Evolutionary conservation across 2,888 invertebrate genomes (phyloP), one percentile per base, ranked within the genome.

Genomic region (Dryococelus australis): DNA sequence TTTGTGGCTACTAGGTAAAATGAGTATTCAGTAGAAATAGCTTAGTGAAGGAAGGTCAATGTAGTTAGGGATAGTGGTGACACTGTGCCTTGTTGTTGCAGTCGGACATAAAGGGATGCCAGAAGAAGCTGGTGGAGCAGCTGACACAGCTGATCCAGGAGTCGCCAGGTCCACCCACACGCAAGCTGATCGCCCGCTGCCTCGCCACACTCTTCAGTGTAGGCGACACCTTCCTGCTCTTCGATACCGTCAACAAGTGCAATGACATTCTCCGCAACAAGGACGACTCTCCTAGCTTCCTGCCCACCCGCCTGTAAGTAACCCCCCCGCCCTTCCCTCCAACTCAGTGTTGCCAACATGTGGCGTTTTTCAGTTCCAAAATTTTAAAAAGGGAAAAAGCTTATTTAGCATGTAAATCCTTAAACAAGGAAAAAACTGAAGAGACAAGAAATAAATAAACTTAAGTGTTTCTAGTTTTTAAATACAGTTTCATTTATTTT

Each of bases 221-320:
- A 26, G 99, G 99, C 0, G 99, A 99, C 92, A 98, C 99, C 78
- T 99, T 99, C 92, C 94, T 98, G 88, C 95, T 99, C 83, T 99
- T 99, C 92, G 98, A 99, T 90, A 98, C 99, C 4, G 98, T 99
- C 87, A 99, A 99, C 93, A 97, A 97, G 90, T 99, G 99, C 93
- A 99, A 99, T 93, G 99, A 99, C 91, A 97, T 99, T 90, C 94
- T 99, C 87, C 98, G 97, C 93, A 98, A 97, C 90, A 99, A 98
- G 92, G 99, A 99, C 94, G 99, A 99, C 92, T 99, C 99, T 0
- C 98, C 98, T 0, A 98, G 98, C 90, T 98, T 98, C 92, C 94
- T 99, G 89, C 97, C 98, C 13, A 98, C 98, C 5, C 96, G 97
- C 94, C 93, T 99, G 99, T 99, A 94, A 97, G 97, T 65, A n/a